Evolutionary conservation across 64 coral and sea anemone species (phyloP), one percentile per base, ranked within the genome.

Genomic region (Pocillopora verrucosa): DNA sequence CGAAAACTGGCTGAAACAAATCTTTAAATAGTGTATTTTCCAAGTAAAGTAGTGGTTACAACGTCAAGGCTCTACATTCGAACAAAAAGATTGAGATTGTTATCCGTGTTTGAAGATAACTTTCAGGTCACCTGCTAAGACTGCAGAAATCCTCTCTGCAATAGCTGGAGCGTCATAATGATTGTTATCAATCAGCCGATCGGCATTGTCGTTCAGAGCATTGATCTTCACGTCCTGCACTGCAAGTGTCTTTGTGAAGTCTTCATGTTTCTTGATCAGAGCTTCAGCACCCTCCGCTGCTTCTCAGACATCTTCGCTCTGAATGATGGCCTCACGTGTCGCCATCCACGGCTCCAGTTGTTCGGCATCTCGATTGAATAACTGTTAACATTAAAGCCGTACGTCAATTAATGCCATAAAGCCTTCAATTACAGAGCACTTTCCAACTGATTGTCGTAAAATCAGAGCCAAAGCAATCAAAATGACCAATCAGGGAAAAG

Each of bases 321-420:
- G 90, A 57, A 99, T 87, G 69, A 99, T 92, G 22, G 90, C 88
- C 64, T 99, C 97, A 64, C 97, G 89, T 37, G 97, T 92, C 11
- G 97, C 94, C 97, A 99, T 99, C 97, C 97, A 99, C 25, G 89
- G 90, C 72, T 99, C 97, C 0, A 95, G 84, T 65, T 99, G 97
- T 58, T 99, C 97, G 15, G 97, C 97, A 85, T 92, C 83, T 61
- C 97, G 97, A 51, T 93, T 95, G 45, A 99, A 99, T 65, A 99
- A 76, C 97, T 99, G 56, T 25, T 60, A 16, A n/a, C 0, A 94
- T 20, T 24, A 45, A 16, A 51, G n/a, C 37, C 24, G 61, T 24
- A 45, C 14, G 15, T 57, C 79, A 1, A 0, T 0, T 37, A 14
- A 76, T 4, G 10, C 17, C 3, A 5, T 11, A 22, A 78, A 78